These are phyloP conservation scores for Apocrypta bakeri DNA, from an alignment of 1,140 invertebrate species.

Conservation along the genomic window DNA sequence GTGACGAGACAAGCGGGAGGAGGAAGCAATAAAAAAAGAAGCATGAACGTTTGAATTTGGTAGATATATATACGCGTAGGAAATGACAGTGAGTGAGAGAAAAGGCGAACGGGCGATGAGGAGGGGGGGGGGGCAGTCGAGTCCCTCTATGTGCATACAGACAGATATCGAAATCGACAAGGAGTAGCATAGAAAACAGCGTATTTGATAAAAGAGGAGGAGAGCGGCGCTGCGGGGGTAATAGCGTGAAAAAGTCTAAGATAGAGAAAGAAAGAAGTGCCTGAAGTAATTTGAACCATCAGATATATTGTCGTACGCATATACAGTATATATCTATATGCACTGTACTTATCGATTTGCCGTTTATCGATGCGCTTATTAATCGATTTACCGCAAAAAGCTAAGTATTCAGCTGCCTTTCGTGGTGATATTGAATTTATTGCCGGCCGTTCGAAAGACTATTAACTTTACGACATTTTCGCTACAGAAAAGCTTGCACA, in stretches of 20 bases:
- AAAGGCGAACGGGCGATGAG: no score
- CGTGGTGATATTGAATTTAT: constrained; percentile 29
- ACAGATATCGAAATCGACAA: not conserved
- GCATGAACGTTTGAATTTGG: no score
- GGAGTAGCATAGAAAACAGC: not conserved
- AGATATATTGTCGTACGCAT: not conserved
- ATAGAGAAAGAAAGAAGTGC: not conserved
- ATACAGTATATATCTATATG: not conserved
- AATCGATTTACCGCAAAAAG: constrained; percentile 41
- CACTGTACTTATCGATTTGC: not conserved
- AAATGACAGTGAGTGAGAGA: not conserved
- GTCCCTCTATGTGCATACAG: not conserved
- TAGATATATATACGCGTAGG: not conserved
- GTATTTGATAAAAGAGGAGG: not conserved
- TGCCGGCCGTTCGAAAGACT: not conserved
- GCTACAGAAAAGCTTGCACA: no score
- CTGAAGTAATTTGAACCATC: not conserved
- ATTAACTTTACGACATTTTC: constrained; percentile 4
- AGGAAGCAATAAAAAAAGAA: constrained; percentile 5
- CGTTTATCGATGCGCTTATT: constrained; percentile 11
- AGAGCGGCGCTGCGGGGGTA: not conserved
- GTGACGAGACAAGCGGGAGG: not conserved
- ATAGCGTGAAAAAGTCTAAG: not conserved
- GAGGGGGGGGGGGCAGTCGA: not conserved
- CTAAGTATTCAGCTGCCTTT: not conserved